Evolutionary conservation across 2,888 invertebrate genomes (phyloP), one percentile per base, ranked within the genome.

Genomic region (Vesta saturnalis): DNA sequence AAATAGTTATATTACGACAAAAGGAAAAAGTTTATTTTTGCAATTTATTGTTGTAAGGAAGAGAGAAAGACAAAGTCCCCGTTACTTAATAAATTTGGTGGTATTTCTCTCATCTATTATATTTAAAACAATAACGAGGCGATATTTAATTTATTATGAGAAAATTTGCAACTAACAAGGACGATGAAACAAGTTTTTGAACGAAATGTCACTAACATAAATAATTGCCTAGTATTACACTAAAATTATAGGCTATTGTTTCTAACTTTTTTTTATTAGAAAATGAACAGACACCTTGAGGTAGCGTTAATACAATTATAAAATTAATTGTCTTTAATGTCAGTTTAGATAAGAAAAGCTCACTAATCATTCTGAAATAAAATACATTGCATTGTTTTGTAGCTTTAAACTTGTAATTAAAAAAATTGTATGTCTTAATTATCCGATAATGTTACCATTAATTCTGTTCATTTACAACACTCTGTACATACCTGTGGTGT

Each of bases 201-300:
- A 39, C 39, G n/a, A 39, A 30, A 39, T 39, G 39, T 39, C 39
- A 39, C 39, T 39, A 39, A 39, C n/a, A 39, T n/a, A 39, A 39
- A 39, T 39, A n/a, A 39, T 39, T 39, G 39, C n/a, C 39, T 39
- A 12, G 39, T 39, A n/a, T 39, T 39, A 39, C 8, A 39, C 8
- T 39, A 39, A 30, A 39, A 39, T 39, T 39, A 39, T 39, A 8
- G 39, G 8, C 39, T 39, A 39, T 39, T 39, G 39, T 39, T 39
- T n/a, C 39, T n/a, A n/a, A 39, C 8, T 39, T 39, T 39, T 39
- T 39, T 8, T 10, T 1, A 39, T 12, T 12, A 10, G 39, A 8
- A 23, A 23, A 5, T 23, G 23, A n/a, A 8, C 23, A 23, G 23
- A 39, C 39, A 39, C 39, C 39, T 39, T 39, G 39, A 39, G 1